Conservation (phyloP, 2,797 vertebrate species). For the Enteromius trimaculatus region DNA sequence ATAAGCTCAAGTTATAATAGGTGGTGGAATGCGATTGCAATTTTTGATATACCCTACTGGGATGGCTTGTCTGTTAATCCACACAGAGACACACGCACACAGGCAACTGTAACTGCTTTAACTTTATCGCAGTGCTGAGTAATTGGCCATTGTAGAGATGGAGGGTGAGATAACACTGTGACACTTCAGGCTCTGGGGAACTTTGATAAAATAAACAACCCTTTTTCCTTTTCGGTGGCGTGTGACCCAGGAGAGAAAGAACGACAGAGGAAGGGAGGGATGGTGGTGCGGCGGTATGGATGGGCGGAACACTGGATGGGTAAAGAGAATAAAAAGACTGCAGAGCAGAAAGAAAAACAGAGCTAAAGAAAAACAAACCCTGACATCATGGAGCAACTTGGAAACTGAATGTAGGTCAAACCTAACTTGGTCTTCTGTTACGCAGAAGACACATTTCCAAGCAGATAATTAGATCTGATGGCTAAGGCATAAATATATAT, state of each 20-base stretch:
- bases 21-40: neutral
- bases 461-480: conserved; percentile 15
- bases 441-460: conserved; percentile 14
- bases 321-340: conserved; percentile 55
- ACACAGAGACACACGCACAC: conserved; percentile 40
- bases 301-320: conserved; percentile 63
- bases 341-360: conserved; percentile 76
- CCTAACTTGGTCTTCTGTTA: conserved; percentile 53
- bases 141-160: conserved; percentile 73
- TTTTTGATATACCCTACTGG: neutral
- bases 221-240: conserved; percentile 67
- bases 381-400: conserved; percentile 70
- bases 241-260: conserved; percentile 41
- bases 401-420: conserved; percentile 70
- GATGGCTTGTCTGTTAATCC: conserved; percentile 2
- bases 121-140: conserved; percentile 73
- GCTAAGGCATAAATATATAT: neutral
- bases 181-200: conserved; percentile 61
- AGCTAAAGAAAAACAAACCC: conserved; percentile 71
- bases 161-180: conserved; percentile 67
- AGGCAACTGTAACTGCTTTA: conserved; percentile 64
- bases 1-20: neutral
- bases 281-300: conserved; percentile 37
- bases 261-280: conserved; percentile 17
- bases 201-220: conserved; percentile 71